Conservation (phyloP, 1,140 invertebrate genomes). For the Artemia franciscana region DNA sequence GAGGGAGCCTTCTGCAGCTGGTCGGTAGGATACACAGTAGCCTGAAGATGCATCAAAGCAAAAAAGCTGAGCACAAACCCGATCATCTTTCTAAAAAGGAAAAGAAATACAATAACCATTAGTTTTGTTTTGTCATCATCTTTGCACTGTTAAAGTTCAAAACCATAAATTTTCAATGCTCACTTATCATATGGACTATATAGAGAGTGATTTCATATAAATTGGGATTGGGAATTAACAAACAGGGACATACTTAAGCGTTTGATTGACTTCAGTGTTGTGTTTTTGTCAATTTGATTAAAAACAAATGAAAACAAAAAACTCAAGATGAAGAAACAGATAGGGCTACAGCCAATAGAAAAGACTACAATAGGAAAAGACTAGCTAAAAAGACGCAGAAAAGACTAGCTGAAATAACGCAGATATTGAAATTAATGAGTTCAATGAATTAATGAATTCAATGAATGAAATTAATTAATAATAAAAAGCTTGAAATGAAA, state of each 20-base stretch:
- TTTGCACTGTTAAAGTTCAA: background rate
- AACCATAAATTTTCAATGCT: constrained; percentile 1
- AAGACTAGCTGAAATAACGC: no score
- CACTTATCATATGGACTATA: background rate
- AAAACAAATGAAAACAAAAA: no score
- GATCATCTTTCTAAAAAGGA: constrained; percentile 53
- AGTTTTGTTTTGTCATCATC: background rate
- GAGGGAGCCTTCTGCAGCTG: constrained; percentile 74
- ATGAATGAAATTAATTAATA: no score
- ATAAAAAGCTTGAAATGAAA: no score
- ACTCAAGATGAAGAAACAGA: no score
- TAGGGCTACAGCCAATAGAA: no score
- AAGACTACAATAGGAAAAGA: no score
- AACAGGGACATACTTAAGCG: background rate
- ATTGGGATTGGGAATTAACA: background rate
- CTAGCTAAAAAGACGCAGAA: no score
- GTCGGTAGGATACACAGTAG: constrained; percentile 81
- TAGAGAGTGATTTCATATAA: background rate
- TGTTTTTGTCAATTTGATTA: no score
- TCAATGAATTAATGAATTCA: no score
- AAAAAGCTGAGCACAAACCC: constrained; percentile 82
- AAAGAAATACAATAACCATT: constrained; percentile 7
- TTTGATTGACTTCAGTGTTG: background rate
- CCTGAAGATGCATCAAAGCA: constrained; percentile 82
- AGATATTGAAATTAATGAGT: no score